Base-by-base conservation (phyloP, 2,797 vertebrate species). In the Enteromius afrohamiltoni region DNA sequence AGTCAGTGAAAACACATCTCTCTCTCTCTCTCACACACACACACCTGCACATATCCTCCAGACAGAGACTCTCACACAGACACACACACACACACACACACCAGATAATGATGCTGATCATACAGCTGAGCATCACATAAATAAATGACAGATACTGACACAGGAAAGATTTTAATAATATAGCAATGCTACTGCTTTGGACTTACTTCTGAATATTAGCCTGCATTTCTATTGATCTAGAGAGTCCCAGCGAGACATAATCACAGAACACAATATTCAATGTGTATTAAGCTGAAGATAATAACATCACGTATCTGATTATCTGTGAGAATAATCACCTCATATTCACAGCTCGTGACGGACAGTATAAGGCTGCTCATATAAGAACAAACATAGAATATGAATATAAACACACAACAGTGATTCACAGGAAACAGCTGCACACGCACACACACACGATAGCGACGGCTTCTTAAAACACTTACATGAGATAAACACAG, bases 1-100 rank as follows among this genome's bases (percentile, higher is more conserved):
- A 40, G 37, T 40, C 37, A 7, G 37, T 40, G 37, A 40, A 40
- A 80, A 40, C 37, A 40, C 37, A n/a, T n/a, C n/a, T n/a, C n/a
- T n/a, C 0, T 34, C 31, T 34, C 31, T 34, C 40, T 74, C n/a
- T 81, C 29, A n/a, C 21, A 55, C 10, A 64, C 26, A 1, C 93
- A 94, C 96, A 95, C 89, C 92, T 88, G 90, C 86, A 92, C 94
- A 95, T 93, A 91, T 71, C 91, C 91, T 86, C 83, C 68, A 86
- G 83, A 58, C 86, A 91, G 91, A 77, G 71, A 85, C 68, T 84
- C 34, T 80, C 53, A 82, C 26, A 77, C 58, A 26, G 6, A 6
- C 8, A 6, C 37, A 6, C 19, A 74, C 2, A 29, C 7, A 19
- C 62, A 17, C 19, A 67, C 7, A 55, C 19, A 74, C 2, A 47